Evolutionary conservation across 2,113 vertebrate genomes (phyloP), one percentile per base, ranked within the genome.

Genomic region (Xiphorhynchus elegans): DNA sequence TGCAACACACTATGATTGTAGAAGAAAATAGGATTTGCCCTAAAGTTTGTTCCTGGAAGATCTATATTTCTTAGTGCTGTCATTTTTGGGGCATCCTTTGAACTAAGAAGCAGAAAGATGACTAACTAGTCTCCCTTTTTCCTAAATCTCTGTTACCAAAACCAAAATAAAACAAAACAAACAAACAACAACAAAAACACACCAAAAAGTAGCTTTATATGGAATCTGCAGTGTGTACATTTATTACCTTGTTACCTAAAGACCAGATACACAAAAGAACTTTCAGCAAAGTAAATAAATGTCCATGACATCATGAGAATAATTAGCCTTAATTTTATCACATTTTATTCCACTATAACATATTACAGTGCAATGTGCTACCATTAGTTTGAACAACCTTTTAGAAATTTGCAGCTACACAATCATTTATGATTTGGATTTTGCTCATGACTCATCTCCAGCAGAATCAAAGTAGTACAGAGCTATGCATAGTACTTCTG

Each of bases 371-470:
- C 46, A 63, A 18, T 74, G 46, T 0, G 0, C 68, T 77, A 53
- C 59, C 85, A 31, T 63, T 77, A 67, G 59, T 83, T 62, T 83
- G 20, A 91, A 66, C 26, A 91, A 67, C 33, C 42, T 90, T 91
- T 90, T 70, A 74, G 50, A 42, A 83, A 80, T 79, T 82, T 85
- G 60, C 59, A 87, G 72, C 25, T 69, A 47, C 13, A 18, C 42
- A 29, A 86, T 74, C 25, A 59, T 74, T 87, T 88, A 70, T 0
- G 10, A 49, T 89, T 72, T 80, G 39, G 24, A 70, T 86, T 88
- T 95, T 95, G 68, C 52, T 91, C 87, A 47, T 95, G 85, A 90
- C 72, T 96, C 85, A 91, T 94, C 35, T 92, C 11, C 19, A 77
- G 52, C 24, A 92, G 35, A 91, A 83, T 88, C 68, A 63, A 64